Evolutionary conservation across 1,140 invertebrate genomes (phyloP).

Genomic region (Zophobas morio): DNA sequence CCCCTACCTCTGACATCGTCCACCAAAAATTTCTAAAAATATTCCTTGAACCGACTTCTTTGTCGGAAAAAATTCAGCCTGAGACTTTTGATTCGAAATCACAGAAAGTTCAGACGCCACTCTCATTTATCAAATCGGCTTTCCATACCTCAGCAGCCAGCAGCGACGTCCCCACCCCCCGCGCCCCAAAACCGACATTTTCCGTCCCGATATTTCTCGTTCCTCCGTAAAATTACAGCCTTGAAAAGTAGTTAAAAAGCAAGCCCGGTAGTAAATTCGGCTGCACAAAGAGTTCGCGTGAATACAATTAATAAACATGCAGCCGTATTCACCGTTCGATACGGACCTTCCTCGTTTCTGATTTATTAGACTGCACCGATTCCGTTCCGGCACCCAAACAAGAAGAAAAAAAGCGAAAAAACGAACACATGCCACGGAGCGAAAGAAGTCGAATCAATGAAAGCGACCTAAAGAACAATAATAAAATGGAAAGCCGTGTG

Average conservation of each 20-base stretch:
- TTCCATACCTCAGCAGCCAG: too few species aligned
- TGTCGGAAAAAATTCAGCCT: too few species aligned
- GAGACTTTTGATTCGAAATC: too few species aligned
- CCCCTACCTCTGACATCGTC: too few species aligned
- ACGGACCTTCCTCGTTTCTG: conserved; percentile 58
- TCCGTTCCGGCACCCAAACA: conserved; percentile 54
- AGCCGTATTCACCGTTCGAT: conserved; percentile 55
- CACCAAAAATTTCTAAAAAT: too few species aligned
- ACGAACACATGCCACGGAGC: neutral
- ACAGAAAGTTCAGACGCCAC: too few species aligned
- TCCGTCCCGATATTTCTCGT: conserved; percentile 19
- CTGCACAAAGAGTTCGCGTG: conserved; percentile 55
- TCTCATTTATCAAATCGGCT: too few species aligned
- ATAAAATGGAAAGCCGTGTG: conserved; percentile 39
- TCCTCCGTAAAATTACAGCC: conserved; percentile 23
- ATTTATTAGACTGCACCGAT: conserved; percentile 63
- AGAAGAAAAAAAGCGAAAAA: conserved; percentile 51
- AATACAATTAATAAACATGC: conserved; percentile 62
- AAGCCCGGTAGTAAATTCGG: conserved; percentile 41
- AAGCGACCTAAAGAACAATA: neutral
- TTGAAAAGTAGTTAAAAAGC: conserved; percentile 38
- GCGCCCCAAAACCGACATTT: neutral
- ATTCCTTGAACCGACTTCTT: too few species aligned
- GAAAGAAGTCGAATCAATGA: conserved; percentile 9
- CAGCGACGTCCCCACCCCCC: too few species aligned